Base-by-base conservation (phyloP, 2,888 invertebrate genomes). In the Dicyrtoma fusca region DNA sequence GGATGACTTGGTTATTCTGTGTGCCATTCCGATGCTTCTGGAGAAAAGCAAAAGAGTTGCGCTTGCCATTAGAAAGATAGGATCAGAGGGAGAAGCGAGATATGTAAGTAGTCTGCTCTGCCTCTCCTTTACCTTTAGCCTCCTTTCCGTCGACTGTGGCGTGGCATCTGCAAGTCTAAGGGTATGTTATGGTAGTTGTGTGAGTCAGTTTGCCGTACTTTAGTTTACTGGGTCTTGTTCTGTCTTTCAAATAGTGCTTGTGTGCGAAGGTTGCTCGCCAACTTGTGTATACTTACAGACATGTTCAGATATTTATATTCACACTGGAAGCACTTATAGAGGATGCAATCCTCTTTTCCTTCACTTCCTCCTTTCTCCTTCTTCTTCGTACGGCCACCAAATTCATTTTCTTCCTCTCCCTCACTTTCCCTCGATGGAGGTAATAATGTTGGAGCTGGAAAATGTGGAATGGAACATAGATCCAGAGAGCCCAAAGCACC, bases 301-400 rank as follows among this genome's bases (percentile, higher is more conserved):
- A 26, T 61, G 42, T 42, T 42, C 62, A 62, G 62, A 62, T 62
- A 62, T 62, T 62, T 62, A 62, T 62, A 62, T 62, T 62, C 62
- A 62, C 42, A 62, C 59, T 61, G 34, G 59, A 61, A 61, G 59
- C 21, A 34, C 34, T 26, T 14, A 61, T 21, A 17, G 53, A 59
- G 19, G 44, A 62, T 62, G 62, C 21, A 34, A 55, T 55, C 61
- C 64, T 47, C 64, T 65, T 26, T 57, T 23, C 8, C 21, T 63
- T 45, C 44, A 17, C 62, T 64, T 71, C 51, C 69, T 55, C 72
- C 65, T 65, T n/a, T n/a, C 72, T 74, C 61, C 62, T 66, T 70
- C 64, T 65, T 71, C 64, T 66, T 64, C 74, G 71, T 65, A 65
- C 69, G 74, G 70, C 72, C 69, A 66, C 66, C 69, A 66, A 69